These are phyloP conservation scores for Choristoneura rosaceana DNA, from an alignment of 2,888 invertebrate genomes.

Conservation along the genomic window DNA sequence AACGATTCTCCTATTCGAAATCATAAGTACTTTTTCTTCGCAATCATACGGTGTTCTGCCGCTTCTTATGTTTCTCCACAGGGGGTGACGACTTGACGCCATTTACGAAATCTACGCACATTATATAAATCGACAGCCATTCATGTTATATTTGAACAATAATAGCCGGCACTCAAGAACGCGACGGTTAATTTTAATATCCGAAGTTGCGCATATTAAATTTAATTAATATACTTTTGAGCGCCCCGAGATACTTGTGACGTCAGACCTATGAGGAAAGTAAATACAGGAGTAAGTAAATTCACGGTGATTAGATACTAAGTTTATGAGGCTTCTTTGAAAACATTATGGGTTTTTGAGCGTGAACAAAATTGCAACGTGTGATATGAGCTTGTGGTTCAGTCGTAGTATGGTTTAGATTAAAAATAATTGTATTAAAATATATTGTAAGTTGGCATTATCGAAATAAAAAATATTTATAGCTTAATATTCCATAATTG, in stretches of 20 bases:
- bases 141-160: constrained; percentile 20
- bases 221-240: constrained; percentile 23
- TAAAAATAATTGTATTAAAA: no score
- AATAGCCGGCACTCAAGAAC: constrained; percentile 14
- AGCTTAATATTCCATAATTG: no score
- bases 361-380: no score
- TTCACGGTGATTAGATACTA: not conserved
- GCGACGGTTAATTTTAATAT: constrained; percentile 20
- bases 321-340: not conserved
- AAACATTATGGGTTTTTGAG: not conserved
- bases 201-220: constrained; percentile 22
- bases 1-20: not conserved
- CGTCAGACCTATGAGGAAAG: not conserved
- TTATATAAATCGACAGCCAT: constrained; percentile 32
- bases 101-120: constrained; percentile 21
- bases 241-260: not conserved
- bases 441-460: no score
- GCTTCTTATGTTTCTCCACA: not conserved
- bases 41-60: not conserved
- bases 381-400: no score
- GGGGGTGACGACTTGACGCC: constrained; percentile 10
- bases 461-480: no score
- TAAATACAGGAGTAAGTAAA: not conserved
- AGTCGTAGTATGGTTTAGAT: no score
- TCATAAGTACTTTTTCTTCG: constrained; percentile 6